Evolutionary conservation across 2,888 invertebrate genomes (phyloP), one percentile per base, ranked within the genome.

Genomic region (Octonoba sinensis): DNA sequence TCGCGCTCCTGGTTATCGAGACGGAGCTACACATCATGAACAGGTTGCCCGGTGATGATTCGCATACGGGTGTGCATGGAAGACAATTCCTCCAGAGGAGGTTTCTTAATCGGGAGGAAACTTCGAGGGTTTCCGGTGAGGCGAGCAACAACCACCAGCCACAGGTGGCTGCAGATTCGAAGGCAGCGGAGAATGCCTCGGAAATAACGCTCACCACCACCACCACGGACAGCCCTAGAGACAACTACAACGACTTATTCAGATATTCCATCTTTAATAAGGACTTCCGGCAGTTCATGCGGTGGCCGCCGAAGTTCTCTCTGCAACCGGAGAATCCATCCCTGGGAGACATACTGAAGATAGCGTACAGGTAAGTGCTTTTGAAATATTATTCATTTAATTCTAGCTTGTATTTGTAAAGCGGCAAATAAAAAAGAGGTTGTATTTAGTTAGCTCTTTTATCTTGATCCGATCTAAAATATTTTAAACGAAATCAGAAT

Each of bases 21-120:
- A 82, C 56, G 12, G 66, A 66, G 11, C 49, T 82, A 6, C 76
- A 71, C 11, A 47, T 57, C 24, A 54, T 46, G 44, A 69, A 60
- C 24, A 27, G 20, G 15, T 15, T 64, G n/a, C 47, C 64, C 3
- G 81, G 69, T 2, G 66, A 71, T 22, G 47, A 66, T 12, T 36
- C 66, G 3, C 59, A 60, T 11, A 66, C 64, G 16, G 69, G 76
- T 0, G 47, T 62, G 2, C 59, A 71, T 3, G 62, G 67, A 15
- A 51, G 67, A 24, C 70, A 56, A 8, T 59, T 76, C 8, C 72
- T 82, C 15, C 82, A 82, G 18, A 82, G 82, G 62, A 65, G 72
- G 47, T 82, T 82, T 44, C 24, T 82, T 8, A 82, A 82, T 22
- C 20, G 82, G 0, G 82, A 82, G 18, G 82, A 76, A 24, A 81